Base-by-base conservation (phyloP, 1,140 invertebrate genomes). In the Asbolus verrucosus region DNA sequence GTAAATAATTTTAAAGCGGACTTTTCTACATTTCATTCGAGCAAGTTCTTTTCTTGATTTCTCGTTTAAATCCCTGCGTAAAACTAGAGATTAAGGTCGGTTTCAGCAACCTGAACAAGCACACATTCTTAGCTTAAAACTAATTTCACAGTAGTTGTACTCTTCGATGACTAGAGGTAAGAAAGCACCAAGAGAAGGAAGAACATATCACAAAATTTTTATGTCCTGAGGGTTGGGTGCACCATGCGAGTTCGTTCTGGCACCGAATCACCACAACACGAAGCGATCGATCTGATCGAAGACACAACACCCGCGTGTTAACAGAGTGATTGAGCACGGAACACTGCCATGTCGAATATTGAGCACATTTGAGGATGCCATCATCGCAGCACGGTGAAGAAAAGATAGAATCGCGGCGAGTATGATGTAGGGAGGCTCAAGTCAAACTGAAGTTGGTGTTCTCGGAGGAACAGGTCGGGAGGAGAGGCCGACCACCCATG, bases 401-500 rank as follows among this genome's bases (percentile, higher is more conserved):
- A 30, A 50, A 63, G 63, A 67, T 67, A 68, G 65, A 65, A 72
- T 72, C 70, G 70, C 66, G 66, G 18, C 39, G 27, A 72, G 70
- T 72, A 69, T 65, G 70, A 68, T 69, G 70, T 66, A 50, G 41
- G 38, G 65, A 54, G 59, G 65, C 63, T 71, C 65, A 66, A 66
- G 65, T 65, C 33, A 65, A 71, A 77, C 70, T 71, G 72, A 74
- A 75, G 70, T 71, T 72, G 66, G 69, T 65, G 72, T 60, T 41
- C 50, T 39, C 19, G 14, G 71, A 70, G 46, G 70, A 67, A 36
- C 62, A 36, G 54, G 67, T 59, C 74, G 70, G 71, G 76, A 70
- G 74, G 72, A 70, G 72, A 72, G 73, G 66, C 66, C 78, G 78
- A 79, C 78, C 78, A 79, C 78, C 78, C 78, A 78, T 73, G 75